Evolutionary conservation across 2,113 vertebrate genomes (phyloP), one percentile per base, ranked within the genome.

Genomic region (Lophius piscatorius): DNA sequence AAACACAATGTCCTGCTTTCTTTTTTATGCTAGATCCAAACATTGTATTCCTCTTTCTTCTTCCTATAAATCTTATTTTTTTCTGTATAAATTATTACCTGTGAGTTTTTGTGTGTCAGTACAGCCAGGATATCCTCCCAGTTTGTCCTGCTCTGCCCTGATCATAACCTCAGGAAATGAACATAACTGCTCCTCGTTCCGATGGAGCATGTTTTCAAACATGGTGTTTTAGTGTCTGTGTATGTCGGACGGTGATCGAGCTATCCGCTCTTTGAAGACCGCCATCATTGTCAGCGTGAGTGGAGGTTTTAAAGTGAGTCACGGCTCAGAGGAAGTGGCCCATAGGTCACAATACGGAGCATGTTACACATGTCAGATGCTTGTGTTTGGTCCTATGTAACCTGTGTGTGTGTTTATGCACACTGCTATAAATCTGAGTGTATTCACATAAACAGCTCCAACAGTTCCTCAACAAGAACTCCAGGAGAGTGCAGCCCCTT

Each of bases 161-260:
- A 77, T 68, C 63, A 46, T 42, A 62, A 61, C 61, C 17, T 20
- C 59, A 82, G 87, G 85, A 91, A 90, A 87, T 74, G 55, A 89
- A 62, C 67, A 48, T 87, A 88, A 80, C 81, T 87, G 83, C 63
- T 85, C 60, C 33, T 77, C 41, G 22, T 81, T 76, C 71, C 65
- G 47, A 59, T 44, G 2, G 17, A 75, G 40, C 66, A 68, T 87
- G 65, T 74, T 59, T 74, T 70, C 60, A 57, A 47, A 49, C 9
- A 1, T 14, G 55, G 42, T 44, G 39, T 28, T 50, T 33, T 17
- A 20, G 21, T 47, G 5, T 11, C 46, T 64, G 41, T 71, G 60
- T 39, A 36, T 39, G 42, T 49, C 28, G 39, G 39, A 45, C 28
- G 28, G 42, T 42, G 8, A 16, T 18, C 4, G 35, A 6, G 35